These are phyloP conservation scores for Lethenteron reissneri DNA, from an alignment of 2,113 vertebrate species.

Conservation along the genomic window DNA sequence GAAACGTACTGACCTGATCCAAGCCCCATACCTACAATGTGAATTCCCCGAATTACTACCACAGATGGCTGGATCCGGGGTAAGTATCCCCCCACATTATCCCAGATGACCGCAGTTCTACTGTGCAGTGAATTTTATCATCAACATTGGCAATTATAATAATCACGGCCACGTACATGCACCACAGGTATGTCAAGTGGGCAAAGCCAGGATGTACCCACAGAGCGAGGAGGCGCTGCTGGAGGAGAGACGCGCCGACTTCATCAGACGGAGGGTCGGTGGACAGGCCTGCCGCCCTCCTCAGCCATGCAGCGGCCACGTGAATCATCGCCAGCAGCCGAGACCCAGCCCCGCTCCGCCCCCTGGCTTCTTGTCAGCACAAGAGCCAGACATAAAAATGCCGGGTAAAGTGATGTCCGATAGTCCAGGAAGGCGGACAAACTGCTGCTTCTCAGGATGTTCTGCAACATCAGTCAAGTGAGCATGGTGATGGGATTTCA, in stretches of 20 bases:
- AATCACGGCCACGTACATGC: not conserved
- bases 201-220: constrained; percentile 7
- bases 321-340: too few relatives aligned
- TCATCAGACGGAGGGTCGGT: constrained; percentile 4
- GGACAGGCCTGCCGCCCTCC: too few relatives aligned
- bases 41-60: not conserved
- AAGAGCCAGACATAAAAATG: too few relatives aligned
- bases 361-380: too few relatives aligned
- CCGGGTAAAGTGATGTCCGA: too few relatives aligned
- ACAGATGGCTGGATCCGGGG: not conserved
- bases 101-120: not conserved
- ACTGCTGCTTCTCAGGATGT: too few relatives aligned
- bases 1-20: not conserved
- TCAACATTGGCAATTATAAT: not conserved
- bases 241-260: constrained; percentile 7
- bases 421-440: too few relatives aligned
- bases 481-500: too few relatives aligned
- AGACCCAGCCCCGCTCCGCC: too few relatives aligned
- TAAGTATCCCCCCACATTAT: not conserved
- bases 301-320: too few relatives aligned
- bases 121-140: not conserved
- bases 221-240: not conserved
- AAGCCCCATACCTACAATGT: not conserved
- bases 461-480: too few relatives aligned
- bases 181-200: constrained; percentile 9